These are phyloP conservation scores for Hirtodrosophila alboralis DNA, from an alignment of 2,888 invertebrate genomes.

Conservation along the genomic window DNA sequence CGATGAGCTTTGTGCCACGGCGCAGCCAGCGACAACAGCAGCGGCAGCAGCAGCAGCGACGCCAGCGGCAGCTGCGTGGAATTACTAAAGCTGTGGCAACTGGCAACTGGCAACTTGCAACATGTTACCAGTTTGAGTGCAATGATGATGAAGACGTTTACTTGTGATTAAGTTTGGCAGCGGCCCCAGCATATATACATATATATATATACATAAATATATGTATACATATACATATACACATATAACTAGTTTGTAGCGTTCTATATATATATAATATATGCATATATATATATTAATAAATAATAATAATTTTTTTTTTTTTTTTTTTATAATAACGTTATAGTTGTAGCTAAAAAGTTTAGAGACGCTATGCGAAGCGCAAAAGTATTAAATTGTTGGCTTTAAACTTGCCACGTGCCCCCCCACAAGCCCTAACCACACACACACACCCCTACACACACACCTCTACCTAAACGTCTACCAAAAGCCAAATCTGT, in stretches of 20 bases:
- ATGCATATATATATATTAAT: no score
- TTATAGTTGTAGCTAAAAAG: slow-evolving; percentile 58
- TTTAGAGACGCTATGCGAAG: slow-evolving; percentile 74
- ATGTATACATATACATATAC: slow-evolving; percentile 12
- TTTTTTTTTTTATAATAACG: slow-evolving; percentile 51
- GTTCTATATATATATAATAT: slow-evolving; percentile 8
- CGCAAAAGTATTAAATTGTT: slow-evolving; percentile 72
- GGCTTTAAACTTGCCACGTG: slow-evolving; percentile 55
- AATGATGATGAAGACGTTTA: slow-evolving; percentile 66
- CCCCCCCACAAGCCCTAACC: background rate
- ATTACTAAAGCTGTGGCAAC: slow-evolving; percentile 55
- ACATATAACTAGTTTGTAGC: slow-evolving; percentile 27
- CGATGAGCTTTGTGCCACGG: slow-evolving; percentile 33
- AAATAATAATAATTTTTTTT: no score
- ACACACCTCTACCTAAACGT: slow-evolving; percentile 51
- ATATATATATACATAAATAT: slow-evolving; percentile 22
- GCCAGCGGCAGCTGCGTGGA: slow-evolving; percentile 57
- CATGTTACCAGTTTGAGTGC: slow-evolving; percentile 40
- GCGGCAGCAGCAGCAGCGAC: slow-evolving; percentile 40
- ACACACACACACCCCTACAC: slow-evolving; percentile 8
- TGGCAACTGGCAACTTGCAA: background rate
- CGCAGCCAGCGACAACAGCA: slow-evolving; percentile 38
- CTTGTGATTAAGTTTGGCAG: slow-evolving; percentile 74
- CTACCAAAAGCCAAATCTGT: slow-evolving; percentile 58
- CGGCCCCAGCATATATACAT: slow-evolving; percentile 40